Conservation (phyloP, 2,113 vertebrate genomes). For the Lanius ludovicianus region DNA sequence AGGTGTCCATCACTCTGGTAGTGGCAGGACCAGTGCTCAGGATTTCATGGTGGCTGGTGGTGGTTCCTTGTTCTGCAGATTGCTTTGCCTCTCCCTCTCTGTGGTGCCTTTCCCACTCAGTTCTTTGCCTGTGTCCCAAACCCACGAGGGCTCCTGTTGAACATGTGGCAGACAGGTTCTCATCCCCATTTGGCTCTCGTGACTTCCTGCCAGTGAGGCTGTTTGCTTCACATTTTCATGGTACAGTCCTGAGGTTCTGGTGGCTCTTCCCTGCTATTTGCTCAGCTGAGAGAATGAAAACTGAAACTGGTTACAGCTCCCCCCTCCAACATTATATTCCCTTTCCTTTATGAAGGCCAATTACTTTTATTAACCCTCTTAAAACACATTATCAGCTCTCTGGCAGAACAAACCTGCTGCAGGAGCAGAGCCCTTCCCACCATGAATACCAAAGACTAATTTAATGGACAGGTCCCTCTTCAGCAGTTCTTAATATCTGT, state of each 20-base stretch:
- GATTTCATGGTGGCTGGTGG: neutral
- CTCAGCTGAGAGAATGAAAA: neutral
- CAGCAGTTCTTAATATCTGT: neutral
- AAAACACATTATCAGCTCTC: neutral
- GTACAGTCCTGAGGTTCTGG: neutral
- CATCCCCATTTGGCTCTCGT: neutral
- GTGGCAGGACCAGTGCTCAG: rapidly evolving
- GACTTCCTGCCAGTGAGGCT: rapidly evolving
- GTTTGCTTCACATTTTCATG: neutral
- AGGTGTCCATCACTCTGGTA: rapidly evolving
- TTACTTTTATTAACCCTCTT: conserved; percentile 25
- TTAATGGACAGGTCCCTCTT: neutral
- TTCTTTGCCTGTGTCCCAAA: neutral
- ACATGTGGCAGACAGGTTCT: neutral
- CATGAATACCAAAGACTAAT: neutral
- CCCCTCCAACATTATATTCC: neutral
- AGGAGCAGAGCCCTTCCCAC: neutral
- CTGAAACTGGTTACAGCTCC: neutral
- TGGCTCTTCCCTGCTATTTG: neutral
- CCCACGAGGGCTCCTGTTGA: neutral
- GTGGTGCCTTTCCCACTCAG: rapidly evolving
- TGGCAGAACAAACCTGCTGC: neutral
- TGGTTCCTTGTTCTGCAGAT: neutral
- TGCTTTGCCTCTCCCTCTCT: neutral
- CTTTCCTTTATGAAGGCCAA: neutral